Conservation (phyloP, 1,140 invertebrate genomes). For the Dinothrombium tinctorium region DNA sequence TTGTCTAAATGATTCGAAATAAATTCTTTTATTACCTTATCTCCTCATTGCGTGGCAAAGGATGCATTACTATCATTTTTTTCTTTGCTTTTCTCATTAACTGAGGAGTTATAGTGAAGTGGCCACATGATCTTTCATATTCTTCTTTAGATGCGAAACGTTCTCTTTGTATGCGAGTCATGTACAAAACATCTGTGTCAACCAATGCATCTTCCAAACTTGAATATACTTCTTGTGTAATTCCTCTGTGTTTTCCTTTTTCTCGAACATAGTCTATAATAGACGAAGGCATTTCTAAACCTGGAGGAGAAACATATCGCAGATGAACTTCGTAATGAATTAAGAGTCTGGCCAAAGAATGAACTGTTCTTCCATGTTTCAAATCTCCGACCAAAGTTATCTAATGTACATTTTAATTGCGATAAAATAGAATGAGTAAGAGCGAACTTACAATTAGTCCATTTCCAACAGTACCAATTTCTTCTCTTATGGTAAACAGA, state of each 20-base stretch:
- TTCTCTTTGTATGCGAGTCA: constrained; percentile 91
- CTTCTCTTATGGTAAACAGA: constrained; percentile 92
- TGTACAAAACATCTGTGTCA: constrained; percentile 88
- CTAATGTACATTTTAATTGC: no score
- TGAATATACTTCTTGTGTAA: constrained; percentile 41
- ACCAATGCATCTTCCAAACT: constrained; percentile 57
- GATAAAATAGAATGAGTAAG: constrained; percentile 20
- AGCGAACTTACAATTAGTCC: constrained; percentile 56
- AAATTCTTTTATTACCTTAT: no score
- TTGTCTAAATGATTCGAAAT: constrained; percentile 1
- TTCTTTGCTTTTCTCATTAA: constrained; percentile 81
- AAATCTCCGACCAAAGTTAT: constrained; percentile 64
- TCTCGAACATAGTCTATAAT: constrained; percentile 49
- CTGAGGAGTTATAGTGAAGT: constrained; percentile 72
- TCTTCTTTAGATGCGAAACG: constrained; percentile 59
- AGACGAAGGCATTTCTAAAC: constrained; percentile 68
- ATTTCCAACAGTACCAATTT: constrained; percentile 96
- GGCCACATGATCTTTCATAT: constrained; percentile 63
- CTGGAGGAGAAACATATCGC: constrained; percentile 62
- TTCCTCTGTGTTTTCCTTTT: no score
- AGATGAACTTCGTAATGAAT: constrained; percentile 71
- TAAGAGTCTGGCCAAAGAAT: constrained; percentile 71
- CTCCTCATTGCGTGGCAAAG: constrained; percentile 77
- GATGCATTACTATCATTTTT: constrained; percentile 91
- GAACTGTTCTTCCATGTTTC: constrained; percentile 91